A percentile compares a stretch with the other conserved stretches of the same genome.
Conservation (phyloP, 2,888 invertebrate species). For the Thereva nobilitata region DNA sequence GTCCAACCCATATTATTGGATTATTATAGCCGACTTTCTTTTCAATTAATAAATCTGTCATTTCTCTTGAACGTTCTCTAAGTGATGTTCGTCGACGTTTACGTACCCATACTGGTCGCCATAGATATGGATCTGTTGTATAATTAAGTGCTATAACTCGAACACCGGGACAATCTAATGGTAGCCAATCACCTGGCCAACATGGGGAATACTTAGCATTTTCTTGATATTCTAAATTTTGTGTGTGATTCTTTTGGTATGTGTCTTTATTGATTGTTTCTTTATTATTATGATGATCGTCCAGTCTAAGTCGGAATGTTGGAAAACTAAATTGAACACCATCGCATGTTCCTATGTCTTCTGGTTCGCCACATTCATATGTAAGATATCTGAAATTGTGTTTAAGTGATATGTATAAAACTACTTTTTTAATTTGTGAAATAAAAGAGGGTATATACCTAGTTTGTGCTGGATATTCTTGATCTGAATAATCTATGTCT, state of each 20-base stretch:
- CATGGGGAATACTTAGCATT: conserved; percentile 66
- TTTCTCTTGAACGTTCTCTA: conserved; percentile 70
- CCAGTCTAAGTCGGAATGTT: conserved; percentile 54
- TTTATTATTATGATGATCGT: conserved; percentile 48
- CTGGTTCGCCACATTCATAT: conserved; percentile 50
- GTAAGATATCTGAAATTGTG: conserved; percentile 44
- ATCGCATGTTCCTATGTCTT: conserved; percentile 51
- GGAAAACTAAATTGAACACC: conserved; percentile 56
- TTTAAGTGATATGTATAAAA: not conserved
- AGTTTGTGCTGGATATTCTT: conserved; percentile 36
- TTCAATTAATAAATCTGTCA: conserved; percentile 69
- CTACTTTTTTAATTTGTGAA: too few species aligned
- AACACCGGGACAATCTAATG: conserved; percentile 74
- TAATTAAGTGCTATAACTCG: conserved; percentile 82
- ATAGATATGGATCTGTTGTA: conserved; percentile 76
- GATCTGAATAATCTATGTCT: conserved; percentile 4
- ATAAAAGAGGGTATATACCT: conserved; percentile 12
- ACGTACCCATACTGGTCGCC: conserved; percentile 75
- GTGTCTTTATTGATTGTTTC: conserved; percentile 22
- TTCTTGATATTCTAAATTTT: conserved; percentile 42
- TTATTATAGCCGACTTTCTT: conserved; percentile 71
- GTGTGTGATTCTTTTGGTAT: not conserved
- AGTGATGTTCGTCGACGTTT: conserved; percentile 68
- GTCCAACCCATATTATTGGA: conserved; percentile 81
- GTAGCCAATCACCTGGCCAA: conserved; percentile 88